Conservation (phyloP, 2,888 invertebrate species). For the Maniola hyperantus region DNA sequence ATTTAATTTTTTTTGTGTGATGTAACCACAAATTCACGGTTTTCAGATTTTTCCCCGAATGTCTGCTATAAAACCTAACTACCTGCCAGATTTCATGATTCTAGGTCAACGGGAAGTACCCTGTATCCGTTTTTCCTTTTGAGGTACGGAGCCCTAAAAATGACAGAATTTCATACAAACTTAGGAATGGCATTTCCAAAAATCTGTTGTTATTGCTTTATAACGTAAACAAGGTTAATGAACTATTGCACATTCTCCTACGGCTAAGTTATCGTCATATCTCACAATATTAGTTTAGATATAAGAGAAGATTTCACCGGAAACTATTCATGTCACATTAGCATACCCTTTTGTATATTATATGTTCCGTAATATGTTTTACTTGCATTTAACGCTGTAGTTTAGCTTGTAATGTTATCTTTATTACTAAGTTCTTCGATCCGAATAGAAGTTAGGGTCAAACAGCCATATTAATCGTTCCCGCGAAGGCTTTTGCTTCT, state of each 20-base stretch:
- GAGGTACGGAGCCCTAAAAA: too few relatives aligned
- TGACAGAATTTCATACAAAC: too few relatives aligned
- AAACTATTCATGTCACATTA: slow-evolving; percentile 43
- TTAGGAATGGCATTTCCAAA: too few relatives aligned
- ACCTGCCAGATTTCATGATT: too few relatives aligned
- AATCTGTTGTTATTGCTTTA: slow-evolving; percentile 62
- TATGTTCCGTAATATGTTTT: slow-evolving; percentile 47
- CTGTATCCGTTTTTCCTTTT: too few relatives aligned
- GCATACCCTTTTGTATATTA: slow-evolving; percentile 40
- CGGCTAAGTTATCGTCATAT: slow-evolving; percentile 40
- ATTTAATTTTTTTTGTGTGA: too few relatives aligned
- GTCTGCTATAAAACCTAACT: too few relatives aligned
- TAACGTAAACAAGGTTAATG: slow-evolving; percentile 72
- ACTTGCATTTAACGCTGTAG: slow-evolving; percentile 50
- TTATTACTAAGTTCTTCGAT: slow-evolving; percentile 52
- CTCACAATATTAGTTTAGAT: slow-evolving; percentile 34
- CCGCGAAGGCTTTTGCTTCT: slow-evolving; percentile 58
- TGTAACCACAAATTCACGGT: too few relatives aligned
- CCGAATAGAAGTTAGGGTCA: slow-evolving; percentile 55
- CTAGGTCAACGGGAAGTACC: too few relatives aligned
- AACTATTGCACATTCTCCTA: slow-evolving; percentile 55
- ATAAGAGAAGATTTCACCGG: slow-evolving; percentile 37
- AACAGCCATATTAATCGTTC: slow-evolving; percentile 60
- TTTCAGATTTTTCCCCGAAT: too few relatives aligned
- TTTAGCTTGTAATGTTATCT: slow-evolving; percentile 54